Evolutionary conservation across 2,797 vertebrate genomes (phyloP).

Genomic region (Heterohyrax brucei): DNA sequence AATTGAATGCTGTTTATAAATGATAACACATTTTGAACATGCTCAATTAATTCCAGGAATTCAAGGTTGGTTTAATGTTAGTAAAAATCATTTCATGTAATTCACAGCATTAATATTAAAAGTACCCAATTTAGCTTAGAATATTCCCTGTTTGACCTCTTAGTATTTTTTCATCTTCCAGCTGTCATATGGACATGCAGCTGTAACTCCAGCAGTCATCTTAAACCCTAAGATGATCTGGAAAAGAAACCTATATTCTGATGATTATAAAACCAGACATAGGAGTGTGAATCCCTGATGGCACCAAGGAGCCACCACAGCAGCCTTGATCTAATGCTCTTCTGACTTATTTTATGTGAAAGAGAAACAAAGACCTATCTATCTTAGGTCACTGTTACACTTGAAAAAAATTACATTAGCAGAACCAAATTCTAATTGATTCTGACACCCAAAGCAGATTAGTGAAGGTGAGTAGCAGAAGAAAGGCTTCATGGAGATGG

Average conservation of each 20-base stretch:
- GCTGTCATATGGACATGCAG: neutral
- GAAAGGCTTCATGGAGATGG: neutral
- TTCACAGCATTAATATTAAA: conserved; percentile 7
- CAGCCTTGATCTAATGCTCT: neutral
- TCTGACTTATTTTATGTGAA: conserved; percentile 29
- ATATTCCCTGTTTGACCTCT: neutral
- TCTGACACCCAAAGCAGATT: conserved; percentile 61
- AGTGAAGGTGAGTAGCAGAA: neutral
- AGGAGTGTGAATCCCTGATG: neutral
- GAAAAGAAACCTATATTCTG: neutral
- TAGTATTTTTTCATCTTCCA: conserved; percentile 49
- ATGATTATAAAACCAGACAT: neutral
- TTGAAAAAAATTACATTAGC: conserved; percentile 58
- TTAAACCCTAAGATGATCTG: conserved; percentile 23
- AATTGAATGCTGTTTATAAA: neutral
- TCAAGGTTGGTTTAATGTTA: conserved; percentile 72
- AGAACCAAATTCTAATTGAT: conserved; percentile 69
- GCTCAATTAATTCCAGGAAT: conserved; percentile 48
- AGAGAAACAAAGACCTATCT: conserved; percentile 28
- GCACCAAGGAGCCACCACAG: neutral
- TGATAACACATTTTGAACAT: conserved; percentile 27
- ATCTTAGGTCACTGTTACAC: conserved; percentile 12
- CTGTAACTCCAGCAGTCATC: neutral
- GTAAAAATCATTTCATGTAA: neutral
- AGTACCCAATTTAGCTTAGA: neutral